Evolutionary conservation across 2,113 vertebrate species (phyloP), one percentile per base, ranked within the genome.

Genomic region (Polypterus bichir): DNA sequence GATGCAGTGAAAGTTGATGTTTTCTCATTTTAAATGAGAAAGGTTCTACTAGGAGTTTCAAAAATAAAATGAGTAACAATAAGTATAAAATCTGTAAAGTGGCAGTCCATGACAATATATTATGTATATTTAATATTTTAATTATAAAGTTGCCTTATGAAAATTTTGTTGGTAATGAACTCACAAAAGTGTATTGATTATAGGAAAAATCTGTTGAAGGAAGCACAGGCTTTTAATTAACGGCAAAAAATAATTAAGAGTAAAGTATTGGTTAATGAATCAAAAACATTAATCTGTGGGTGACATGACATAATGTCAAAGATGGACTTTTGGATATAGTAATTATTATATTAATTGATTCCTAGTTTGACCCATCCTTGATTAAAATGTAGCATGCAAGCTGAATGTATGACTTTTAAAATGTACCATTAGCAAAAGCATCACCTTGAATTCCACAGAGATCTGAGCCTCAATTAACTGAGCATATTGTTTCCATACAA

Each of bases 221-320:
- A 68, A 71, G 56, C 77, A 73, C 66, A 47, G 70, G 75, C 80
- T 75, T 68, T 77, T 75, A 76, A 71, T 54, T 73, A 72, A 79
- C 81, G 81, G 76, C 73, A 76, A 81, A 81, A 83, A 77, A 72
- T 79, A 74, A 74, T 84, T 76, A 77, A 59, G 77, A 71, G 27
- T 27, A 72, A 69, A 67, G 46, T 56, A 73, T 61, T 79, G 77
- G 65, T 10, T 58, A 58, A 11, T 48, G 8, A 59, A 57, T 3
- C 47, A 54, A 56, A 84, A 68, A 77, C 69, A 64, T 52, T 55
- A 69, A 67, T 57, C 67, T 63, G n/a, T 59, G 69, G 68, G 57
- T 55, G 66, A 62, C 47, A 62, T 72, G 45, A 49, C 62, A 60
- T 59, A 59, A 63, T 64, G 61, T 72, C 65, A 66, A 58, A 62